These are phyloP conservation scores for Anastatus disparis DNA, from an alignment of 1,140 invertebrate genomes.

Conservation along the genomic window DNA sequence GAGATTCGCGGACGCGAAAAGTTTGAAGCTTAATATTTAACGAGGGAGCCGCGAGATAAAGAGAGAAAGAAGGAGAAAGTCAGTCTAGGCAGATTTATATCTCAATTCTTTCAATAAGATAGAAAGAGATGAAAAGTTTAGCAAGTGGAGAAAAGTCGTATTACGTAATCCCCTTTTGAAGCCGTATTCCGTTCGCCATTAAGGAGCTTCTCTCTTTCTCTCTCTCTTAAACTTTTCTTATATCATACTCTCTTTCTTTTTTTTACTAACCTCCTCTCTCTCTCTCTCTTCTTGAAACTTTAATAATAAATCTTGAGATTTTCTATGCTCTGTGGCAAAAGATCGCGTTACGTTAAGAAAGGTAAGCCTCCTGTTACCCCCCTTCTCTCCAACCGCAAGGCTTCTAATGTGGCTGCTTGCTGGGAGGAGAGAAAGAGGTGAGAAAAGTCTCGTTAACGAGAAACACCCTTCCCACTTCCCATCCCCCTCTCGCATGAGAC, in stretches of 20 bases:
- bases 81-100: too few species aligned
- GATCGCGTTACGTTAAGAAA: constrained; percentile 29
- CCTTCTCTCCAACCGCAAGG: not conserved
- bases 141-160: constrained; percentile 57
- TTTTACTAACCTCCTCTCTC: not conserved
- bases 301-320: constrained; percentile 38
- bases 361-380: constrained; percentile 1
- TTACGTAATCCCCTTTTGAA: constrained; percentile 64
- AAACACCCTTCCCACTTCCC: too few species aligned
- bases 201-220: constrained; percentile 44
- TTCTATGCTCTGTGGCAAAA: constrained; percentile 10
- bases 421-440: not conserved
- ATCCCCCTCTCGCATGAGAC: too few species aligned
- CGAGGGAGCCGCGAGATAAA: constrained; percentile 48
- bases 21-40: constrained; percentile 65
- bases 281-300: constrained; percentile 30
- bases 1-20: constrained; percentile 20
- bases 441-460: constrained; percentile 34
- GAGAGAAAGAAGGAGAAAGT: not conserved
- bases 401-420: not conserved
- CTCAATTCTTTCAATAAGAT: too few species aligned
- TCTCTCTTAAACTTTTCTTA: not conserved
- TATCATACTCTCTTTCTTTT: constrained; percentile 6
- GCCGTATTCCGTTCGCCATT: constrained; percentile 62
- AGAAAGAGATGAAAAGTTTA: too few species aligned